These are phyloP conservation scores for Sarotherodon lohbergeri DNA, from an alignment of 2,113 vertebrate species.

Conservation along the genomic window DNA sequence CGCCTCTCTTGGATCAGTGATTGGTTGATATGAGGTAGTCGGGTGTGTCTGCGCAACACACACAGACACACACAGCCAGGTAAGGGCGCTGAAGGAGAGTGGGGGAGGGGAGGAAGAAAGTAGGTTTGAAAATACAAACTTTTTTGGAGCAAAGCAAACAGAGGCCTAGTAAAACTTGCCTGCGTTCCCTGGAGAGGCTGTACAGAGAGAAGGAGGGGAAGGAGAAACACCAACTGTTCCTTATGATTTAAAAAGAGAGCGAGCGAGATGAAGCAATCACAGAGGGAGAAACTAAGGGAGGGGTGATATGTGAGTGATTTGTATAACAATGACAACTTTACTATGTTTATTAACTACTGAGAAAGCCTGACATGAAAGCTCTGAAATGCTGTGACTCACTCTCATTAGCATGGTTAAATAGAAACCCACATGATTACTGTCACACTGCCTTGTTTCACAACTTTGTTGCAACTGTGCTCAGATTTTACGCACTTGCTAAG, in stretches of 20 bases:
- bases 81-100: conserved; percentile 2
- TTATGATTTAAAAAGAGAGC: not conserved
- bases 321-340: not conserved
- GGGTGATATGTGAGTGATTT: not conserved
- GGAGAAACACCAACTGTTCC: not conserved
- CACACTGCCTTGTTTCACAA: not conserved
- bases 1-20: conserved; percentile 33
- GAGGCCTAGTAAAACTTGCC: conserved; percentile 9
- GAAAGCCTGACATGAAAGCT: not conserved
- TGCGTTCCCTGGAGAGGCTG: not conserved
- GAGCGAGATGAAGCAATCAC: conserved; percentile 8
- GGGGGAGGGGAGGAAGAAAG: conserved; percentile 45
- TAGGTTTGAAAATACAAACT: not conserved
- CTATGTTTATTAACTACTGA: not conserved
- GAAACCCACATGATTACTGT: not conserved
- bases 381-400: not conserved
- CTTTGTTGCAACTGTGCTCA: not conserved
- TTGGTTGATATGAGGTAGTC: conserved; percentile 54
- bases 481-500: not conserved
- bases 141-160: not conserved
- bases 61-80: conserved; percentile 55
- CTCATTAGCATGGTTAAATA: not conserved
- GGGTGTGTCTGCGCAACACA: conserved; percentile 66
- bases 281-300: not conserved
- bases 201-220: not conserved